Conservation (phyloP, 2,888 invertebrate genomes). For the Conops quadrifasciatus region DNA sequence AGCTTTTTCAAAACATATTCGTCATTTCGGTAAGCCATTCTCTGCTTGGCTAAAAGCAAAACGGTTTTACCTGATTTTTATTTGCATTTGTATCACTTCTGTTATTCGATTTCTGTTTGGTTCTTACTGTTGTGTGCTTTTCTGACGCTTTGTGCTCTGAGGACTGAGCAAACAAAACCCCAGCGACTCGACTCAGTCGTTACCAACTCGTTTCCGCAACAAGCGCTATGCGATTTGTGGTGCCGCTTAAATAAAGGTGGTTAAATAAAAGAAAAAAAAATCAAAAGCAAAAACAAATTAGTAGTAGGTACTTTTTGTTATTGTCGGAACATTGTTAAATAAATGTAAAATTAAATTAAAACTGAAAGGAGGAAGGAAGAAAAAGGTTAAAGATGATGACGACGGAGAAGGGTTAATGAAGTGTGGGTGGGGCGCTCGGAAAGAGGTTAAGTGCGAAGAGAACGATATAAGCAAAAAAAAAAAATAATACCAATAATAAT, state of each 20-base stretch:
- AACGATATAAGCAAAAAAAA: no score
- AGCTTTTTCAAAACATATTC: no score
- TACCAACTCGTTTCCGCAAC: not conserved
- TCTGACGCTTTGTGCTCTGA: no score
- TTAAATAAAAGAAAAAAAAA: not conserved
- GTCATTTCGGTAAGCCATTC: not conserved
- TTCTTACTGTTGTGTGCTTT: not conserved
- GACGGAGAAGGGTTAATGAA: no score
- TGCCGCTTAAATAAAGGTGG: not conserved
- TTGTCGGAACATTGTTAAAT: not conserved
- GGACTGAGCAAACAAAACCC: not conserved
- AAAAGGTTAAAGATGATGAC: not conserved
- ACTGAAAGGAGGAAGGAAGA: not conserved
- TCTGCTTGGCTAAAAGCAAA: slow-evolving; percentile 21
- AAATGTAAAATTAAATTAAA: not conserved
- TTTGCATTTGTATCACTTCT: slow-evolving; percentile 1
- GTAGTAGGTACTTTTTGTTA: not conserved
- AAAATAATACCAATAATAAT: not conserved
- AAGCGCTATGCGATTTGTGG: not conserved
- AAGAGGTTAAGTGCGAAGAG: no score
- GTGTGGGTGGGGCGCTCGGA: no score
- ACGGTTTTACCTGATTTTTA: not conserved
- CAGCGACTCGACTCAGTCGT: not conserved
- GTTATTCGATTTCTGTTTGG: no score
- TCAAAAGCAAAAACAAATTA: no score